Evolutionary conservation across 2,888 invertebrate genomes (phyloP).

Genomic region (Ochlodes sylvanus): DNA sequence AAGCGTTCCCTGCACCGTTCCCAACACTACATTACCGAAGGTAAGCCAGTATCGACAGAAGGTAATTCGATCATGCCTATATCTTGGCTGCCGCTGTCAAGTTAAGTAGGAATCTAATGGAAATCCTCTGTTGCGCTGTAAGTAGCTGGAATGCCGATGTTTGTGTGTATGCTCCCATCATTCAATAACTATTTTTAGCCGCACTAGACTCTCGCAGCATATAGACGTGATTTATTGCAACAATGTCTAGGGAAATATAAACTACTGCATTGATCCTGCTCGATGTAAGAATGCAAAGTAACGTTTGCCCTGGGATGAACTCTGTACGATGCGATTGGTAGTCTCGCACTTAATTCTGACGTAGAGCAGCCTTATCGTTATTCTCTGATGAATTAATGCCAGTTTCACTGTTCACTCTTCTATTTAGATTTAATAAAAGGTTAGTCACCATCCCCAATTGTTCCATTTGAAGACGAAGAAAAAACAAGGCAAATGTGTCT

Average conservation of each 20-base stretch:
- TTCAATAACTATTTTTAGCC: conserved; percentile 25
- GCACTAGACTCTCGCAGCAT: conserved; percentile 11
- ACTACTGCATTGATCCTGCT: conserved; percentile 14
- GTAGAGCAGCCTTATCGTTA: too few relatives aligned
- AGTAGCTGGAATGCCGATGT: conserved; percentile 56
- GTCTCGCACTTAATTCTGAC: neutral
- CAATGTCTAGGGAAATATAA: conserved; percentile 13
- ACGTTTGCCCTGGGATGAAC: neutral
- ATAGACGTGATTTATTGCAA: conserved; percentile 15
- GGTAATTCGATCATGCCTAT: conserved; percentile 74
- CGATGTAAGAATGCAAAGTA: neutral
- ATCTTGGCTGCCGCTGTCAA: conserved; percentile 66
- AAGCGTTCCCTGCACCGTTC: conserved; percentile 14
- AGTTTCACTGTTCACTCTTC: too few relatives aligned
- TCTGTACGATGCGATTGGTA: neutral
- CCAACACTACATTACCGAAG: conserved; percentile 44
- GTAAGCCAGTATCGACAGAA: conserved; percentile 54
- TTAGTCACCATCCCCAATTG: too few relatives aligned
- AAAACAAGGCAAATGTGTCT: neutral
- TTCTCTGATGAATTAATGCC: too few relatives aligned
- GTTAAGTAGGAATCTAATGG: conserved; percentile 75
- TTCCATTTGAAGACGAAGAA: too few relatives aligned
- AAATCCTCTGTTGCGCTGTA: conserved; percentile 71
- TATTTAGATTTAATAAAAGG: too few relatives aligned
- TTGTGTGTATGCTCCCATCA: conserved; percentile 16